These are phyloP conservation scores for Manacus vitellinus DNA, from an alignment of 2,113 vertebrate species.

Conservation along the genomic window DNA sequence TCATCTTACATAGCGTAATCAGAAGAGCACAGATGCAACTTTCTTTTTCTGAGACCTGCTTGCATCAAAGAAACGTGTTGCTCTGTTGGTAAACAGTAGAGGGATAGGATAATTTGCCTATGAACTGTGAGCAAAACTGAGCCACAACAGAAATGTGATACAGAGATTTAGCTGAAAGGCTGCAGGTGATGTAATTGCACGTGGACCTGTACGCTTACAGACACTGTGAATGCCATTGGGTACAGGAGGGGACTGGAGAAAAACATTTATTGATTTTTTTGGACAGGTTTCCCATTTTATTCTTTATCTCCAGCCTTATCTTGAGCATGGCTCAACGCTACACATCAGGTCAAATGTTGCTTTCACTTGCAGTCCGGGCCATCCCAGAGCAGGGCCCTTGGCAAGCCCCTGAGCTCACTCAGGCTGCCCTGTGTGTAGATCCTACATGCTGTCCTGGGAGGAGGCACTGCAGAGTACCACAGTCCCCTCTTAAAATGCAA, in stretches of 20 bases:
- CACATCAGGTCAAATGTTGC: neutral
- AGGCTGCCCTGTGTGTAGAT: neutral
- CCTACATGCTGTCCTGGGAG: fast-evolving
- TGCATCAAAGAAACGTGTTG: neutral
- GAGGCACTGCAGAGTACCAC: neutral
- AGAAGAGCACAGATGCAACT: neutral
- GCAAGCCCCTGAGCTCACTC: neutral
- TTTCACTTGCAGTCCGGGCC: neutral
- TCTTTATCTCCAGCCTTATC: neutral
- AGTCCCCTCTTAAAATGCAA: neutral
- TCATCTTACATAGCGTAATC: neutral
- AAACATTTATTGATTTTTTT: neutral
- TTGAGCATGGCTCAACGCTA: neutral
- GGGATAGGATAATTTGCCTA: neutral
- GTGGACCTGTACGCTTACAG: neutral
- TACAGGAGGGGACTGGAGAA: neutral
- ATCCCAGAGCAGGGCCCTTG: neutral
- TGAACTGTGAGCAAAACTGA: neutral
- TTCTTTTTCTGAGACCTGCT: neutral
- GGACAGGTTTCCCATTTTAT: neutral
- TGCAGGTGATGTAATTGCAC: neutral
- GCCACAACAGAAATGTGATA: neutral
- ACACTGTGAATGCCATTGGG: fast-evolving
- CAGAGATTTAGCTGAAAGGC: neutral
- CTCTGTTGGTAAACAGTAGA: neutral